phyloP scores from a whole-genome alignment of 37 sponge, comb jelly and placozoan genomes.

The Chondrilla cf. caribensis region DNA sequence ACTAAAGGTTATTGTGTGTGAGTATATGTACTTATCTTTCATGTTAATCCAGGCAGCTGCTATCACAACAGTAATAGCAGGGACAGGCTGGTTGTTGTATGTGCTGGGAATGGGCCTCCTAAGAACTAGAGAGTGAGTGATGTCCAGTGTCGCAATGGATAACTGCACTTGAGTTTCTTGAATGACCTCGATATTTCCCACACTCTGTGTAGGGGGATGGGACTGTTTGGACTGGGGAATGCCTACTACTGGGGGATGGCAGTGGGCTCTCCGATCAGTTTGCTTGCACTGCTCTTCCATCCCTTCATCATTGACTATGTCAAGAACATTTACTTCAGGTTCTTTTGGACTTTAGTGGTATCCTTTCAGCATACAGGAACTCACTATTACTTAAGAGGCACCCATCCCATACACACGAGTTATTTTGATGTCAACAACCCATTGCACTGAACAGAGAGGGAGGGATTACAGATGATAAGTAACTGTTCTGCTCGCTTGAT shows the following conservation, averaged over 20 bases:
- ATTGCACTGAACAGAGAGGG: too few relatives aligned
- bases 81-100: background rate
- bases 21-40: too few relatives aligned
- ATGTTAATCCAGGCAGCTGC: background rate
- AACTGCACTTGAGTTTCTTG: too few relatives aligned
- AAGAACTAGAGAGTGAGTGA: background rate
- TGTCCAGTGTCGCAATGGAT: background rate
- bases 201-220: background rate
- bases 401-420: too few relatives aligned
- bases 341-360: background rate
- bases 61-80: background rate
- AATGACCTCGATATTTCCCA: too few relatives aligned
- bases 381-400: too few relatives aligned
- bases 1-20: too few relatives aligned
- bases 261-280: constrained; percentile 5
- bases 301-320: background rate
- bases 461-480: too few relatives aligned
- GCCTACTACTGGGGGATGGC: constrained; percentile 24
- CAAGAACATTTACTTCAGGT: background rate
- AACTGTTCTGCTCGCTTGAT: too few relatives aligned
- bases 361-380: background rate
- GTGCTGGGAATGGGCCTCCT: background rate
- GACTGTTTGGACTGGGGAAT: background rate
- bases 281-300: background rate
- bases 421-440: too few relatives aligned